phyloP scores from a whole-genome alignment of 2,888 invertebrate species.

The Tanytarsus gracilentus region DNA sequence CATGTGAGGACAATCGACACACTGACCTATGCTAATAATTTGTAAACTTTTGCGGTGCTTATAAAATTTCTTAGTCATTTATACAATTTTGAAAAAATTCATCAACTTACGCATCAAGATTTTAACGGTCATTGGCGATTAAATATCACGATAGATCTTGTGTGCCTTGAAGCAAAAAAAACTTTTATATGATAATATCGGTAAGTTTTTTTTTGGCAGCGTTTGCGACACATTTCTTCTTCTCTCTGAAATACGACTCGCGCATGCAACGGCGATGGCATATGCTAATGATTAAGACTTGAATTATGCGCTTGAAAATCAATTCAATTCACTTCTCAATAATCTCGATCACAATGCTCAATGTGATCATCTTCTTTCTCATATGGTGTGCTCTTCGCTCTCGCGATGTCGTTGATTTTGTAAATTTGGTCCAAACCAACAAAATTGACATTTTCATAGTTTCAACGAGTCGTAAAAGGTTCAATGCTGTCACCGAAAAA shows the following conservation, averaged over 20 bases:
- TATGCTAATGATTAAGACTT: no score
- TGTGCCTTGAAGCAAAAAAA: slow-evolving; percentile 24
- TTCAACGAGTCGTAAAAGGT: slow-evolving; percentile 3
- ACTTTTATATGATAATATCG: slow-evolving; percentile 12
- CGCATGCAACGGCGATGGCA: not conserved
- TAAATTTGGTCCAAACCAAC: slow-evolving; percentile 21
- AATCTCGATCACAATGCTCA: not conserved
- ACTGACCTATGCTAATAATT: slow-evolving; percentile 16
- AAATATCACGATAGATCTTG: no score
- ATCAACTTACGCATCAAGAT: no score
- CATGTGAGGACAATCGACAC: not conserved
- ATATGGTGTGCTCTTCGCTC: not conserved
- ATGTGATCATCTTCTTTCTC: slow-evolving; percentile 6
- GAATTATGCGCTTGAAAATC: not conserved
- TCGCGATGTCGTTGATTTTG: slow-evolving; percentile 3
- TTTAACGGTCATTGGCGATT: no score
- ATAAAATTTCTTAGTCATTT: no score
- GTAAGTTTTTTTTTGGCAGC: slow-evolving; percentile 24
- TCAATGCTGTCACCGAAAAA: slow-evolving; percentile 5
- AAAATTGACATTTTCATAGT: slow-evolving; percentile 16
- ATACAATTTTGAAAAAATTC: no score
- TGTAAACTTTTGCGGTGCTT: no score
- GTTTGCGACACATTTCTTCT: slow-evolving; percentile 10
- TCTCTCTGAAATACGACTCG: not conserved
- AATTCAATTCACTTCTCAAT: no score